Conservation (phyloP, 2,797 vertebrate genomes). For the Hirundo rustica region DNA sequence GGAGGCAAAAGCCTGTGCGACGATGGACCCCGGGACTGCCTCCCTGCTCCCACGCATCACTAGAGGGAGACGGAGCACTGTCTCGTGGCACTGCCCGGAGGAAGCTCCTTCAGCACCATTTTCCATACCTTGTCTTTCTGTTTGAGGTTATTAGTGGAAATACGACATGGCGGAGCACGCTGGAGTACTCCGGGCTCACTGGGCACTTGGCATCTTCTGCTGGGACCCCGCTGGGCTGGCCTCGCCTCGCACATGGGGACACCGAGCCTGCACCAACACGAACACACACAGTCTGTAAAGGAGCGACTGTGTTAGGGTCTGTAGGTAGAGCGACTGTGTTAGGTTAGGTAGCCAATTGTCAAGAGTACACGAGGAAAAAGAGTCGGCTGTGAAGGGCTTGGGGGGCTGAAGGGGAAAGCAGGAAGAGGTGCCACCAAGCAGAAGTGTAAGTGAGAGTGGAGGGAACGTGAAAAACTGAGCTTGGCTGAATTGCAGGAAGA, state of each 20-base stretch:
- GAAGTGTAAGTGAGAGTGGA: too few species aligned
- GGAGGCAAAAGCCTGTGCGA: background rate
- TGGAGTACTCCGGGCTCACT: rapidly evolving
- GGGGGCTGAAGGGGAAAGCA: background rate
- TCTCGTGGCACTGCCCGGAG: background rate
- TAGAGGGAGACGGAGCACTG: conserved; percentile 49
- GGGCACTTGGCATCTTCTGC: background rate
- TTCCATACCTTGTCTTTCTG: background rate
- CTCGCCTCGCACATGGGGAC: rapidly evolving
- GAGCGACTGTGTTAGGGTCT: rapidly evolving
- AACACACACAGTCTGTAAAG: rapidly evolving
- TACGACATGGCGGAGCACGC: rapidly evolving
- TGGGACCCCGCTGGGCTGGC: rapidly evolving
- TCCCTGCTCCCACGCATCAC: background rate
- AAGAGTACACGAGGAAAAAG: background rate
- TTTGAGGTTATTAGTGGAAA: background rate
- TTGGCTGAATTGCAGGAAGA: background rate
- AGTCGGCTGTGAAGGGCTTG: background rate
- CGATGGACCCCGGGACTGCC: rapidly evolving
- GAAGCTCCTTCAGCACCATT: background rate
- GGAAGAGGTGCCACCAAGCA: background rate
- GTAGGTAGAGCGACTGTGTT: rapidly evolving
- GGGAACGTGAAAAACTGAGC: rapidly evolving
- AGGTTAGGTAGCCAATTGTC: rapidly evolving
- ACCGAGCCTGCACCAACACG: rapidly evolving